Base-by-base conservation (phyloP, 2,888 invertebrate genomes). In the Cryptus armator region DNA sequence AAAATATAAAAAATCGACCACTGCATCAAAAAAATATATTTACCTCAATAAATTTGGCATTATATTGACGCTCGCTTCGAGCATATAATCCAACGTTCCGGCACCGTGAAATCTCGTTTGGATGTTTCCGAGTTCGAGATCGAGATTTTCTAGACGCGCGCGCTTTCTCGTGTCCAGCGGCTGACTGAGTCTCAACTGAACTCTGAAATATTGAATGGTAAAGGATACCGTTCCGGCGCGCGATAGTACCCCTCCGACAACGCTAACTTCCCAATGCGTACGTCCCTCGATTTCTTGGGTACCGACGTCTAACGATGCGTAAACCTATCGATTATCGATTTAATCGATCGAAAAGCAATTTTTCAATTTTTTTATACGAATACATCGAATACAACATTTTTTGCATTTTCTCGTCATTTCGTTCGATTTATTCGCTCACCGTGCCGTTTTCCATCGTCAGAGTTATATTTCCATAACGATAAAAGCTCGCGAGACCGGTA, bases 61-160 rank as follows among this genome's bases (percentile, higher is more conserved):
- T 67, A 98, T 95, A 92, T 98, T 98, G 0, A 98, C 95, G 4
- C 95, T 95, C 81, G 97, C 96, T 94, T 98, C 98, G 84, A 98
- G 94, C 0, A 97, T 91, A 91, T 98, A 98, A 94, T 98, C 98
- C 16, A 97, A 87, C 0, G 97, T 97, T n/a, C 98, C 98, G 0
- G 98, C 97, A 0, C 98, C 98, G 89, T 97, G 96, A 89, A 97
- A 97, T 29, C 97, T 95, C 5, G 97, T 95, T 93, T 98, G 97
- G 88, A 98, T 97, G 91, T 98, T 98, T 3, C 98, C 98, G 86
- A 98, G 93, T 92, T 97, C 97, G 74, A 98, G 94, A 91, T 98
- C 96, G 48, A 98, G 94, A 87, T 96, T 96, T 88, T 96, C 96
- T 59, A 98, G 95, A 86, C 95, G 94, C 0, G 97, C 97, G 24